Conservation (phyloP, 2,888 invertebrate species). For the Gortyna flavago region DNA sequence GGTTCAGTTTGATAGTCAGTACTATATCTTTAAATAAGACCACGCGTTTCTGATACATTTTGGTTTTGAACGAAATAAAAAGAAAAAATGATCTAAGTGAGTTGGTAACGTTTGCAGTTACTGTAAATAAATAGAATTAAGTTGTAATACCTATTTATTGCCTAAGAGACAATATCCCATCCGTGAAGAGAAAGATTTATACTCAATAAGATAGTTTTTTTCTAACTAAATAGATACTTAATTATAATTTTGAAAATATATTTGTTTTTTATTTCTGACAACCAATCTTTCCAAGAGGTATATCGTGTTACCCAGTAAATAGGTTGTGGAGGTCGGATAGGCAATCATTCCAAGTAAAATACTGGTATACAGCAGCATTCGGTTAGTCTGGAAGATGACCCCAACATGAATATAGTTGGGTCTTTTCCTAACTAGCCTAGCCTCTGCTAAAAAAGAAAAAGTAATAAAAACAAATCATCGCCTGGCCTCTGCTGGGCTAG, state of each 20-base stretch:
- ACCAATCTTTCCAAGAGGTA: not conserved
- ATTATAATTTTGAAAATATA: conserved; percentile 22
- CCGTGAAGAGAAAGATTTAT: conserved; percentile 5
- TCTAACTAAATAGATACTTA: conserved; percentile 32
- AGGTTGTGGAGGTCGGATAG: not conserved
- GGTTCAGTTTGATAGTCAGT: too few species aligned
- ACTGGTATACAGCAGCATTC: not conserved
- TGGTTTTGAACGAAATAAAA: not conserved
- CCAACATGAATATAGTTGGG: not conserved
- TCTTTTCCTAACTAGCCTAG: too few species aligned
- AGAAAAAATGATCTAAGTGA: not conserved
- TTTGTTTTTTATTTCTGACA: not conserved
- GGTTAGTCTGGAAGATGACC: not conserved
- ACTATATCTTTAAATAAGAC: not conserved
- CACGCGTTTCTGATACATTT: not conserved
- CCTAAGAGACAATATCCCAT: conserved; percentile 30
- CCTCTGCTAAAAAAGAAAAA: too few species aligned
- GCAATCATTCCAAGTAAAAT: not conserved
- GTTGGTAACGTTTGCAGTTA: not conserved
- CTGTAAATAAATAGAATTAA: conserved; percentile 27
- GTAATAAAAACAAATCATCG: too few species aligned
- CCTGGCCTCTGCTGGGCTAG: too few species aligned
- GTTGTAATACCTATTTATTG: conserved; percentile 53
- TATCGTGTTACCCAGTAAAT: not conserved
- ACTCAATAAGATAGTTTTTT: conserved; percentile 27